phyloP scores from a whole-genome alignment of 2,888 invertebrate genomes.

The Oscheius sp. region DNA sequence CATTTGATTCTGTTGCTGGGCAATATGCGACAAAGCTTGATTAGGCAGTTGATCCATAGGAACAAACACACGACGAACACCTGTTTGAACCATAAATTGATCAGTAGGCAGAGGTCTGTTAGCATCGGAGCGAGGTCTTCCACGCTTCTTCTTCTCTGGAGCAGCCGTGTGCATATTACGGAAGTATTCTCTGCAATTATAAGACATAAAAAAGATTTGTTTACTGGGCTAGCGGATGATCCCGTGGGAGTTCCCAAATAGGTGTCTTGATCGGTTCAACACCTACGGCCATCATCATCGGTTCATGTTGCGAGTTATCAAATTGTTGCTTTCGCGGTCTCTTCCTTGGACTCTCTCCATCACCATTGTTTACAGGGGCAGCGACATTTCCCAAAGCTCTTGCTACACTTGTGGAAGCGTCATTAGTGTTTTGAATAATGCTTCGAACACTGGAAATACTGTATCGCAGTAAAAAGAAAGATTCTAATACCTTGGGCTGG shows the following conservation, averaged over 20 bases:
- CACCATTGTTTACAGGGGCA: neutral
- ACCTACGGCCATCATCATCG: conserved; percentile 24
- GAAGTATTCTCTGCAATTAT: conserved; percentile 10
- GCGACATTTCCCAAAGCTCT: conserved; percentile 2
- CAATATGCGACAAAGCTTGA: conserved; percentile 12
- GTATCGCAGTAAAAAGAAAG: neutral
- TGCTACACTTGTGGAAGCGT: conserved; percentile 11
- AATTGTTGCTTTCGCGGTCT: conserved; percentile 23
- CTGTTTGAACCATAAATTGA: conserved; percentile 20
- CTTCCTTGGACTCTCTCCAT: conserved; percentile 18
- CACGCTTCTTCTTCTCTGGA: conserved; percentile 27
- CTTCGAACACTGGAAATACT: conserved; percentile 19
- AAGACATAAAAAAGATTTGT: neutral
- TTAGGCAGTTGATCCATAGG: conserved; percentile 20
- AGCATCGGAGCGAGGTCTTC: conserved; percentile 15
- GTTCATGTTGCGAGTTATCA: conserved; percentile 7
- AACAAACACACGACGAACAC: conserved; percentile 25
- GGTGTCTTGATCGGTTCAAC: conserved; percentile 20
- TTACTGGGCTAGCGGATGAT: conserved; percentile 23
- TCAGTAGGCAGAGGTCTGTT: neutral
- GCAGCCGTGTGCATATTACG: conserved; percentile 1
- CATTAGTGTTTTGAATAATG: conserved; percentile 25
- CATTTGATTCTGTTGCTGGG: conserved; percentile 12
- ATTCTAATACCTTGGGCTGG: conserved; percentile 6
- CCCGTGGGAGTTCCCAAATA: conserved; percentile 11